These are phyloP conservation scores for Neodiprion virginianus DNA, from an alignment of 1,140 invertebrate genomes.

Conservation along the genomic window DNA sequence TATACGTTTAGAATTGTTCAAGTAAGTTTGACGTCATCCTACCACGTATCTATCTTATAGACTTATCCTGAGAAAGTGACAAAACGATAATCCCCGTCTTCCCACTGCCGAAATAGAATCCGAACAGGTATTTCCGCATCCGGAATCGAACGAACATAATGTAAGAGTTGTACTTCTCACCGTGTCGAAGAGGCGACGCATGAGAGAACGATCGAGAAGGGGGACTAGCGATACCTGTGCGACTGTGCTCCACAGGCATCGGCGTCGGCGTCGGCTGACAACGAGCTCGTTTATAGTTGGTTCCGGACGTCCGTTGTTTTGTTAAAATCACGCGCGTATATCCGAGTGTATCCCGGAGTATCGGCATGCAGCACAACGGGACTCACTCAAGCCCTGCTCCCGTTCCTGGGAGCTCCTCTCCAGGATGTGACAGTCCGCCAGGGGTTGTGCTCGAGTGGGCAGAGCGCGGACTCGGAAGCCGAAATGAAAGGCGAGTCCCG, in stretches of 20 bases:
- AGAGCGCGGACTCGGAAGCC: slow-evolving; percentile 33
- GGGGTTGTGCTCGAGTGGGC: slow-evolving; percentile 38
- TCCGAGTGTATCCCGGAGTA: not conserved
- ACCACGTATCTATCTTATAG: too few relatives aligned
- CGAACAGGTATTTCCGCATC: too few relatives aligned
- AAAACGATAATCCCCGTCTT: too few relatives aligned
- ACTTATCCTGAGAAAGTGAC: too few relatives aligned
- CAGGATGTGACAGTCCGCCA: slow-evolving; percentile 20
- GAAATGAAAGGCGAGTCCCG: not conserved
- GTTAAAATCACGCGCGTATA: slow-evolving; percentile 57
- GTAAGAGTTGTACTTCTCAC: too few relatives aligned
- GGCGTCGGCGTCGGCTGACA: too few relatives aligned
- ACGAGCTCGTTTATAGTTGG: too few relatives aligned
- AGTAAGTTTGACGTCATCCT: too few relatives aligned
- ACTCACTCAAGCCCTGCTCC: not conserved
- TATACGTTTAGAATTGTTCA: too few relatives aligned
- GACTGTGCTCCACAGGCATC: slow-evolving; percentile 44
- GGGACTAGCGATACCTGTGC: slow-evolving; percentile 56
- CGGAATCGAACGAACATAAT: too few relatives aligned
- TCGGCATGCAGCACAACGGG: not conserved
- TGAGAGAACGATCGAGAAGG: slow-evolving; percentile 20
- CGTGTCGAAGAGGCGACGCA: slow-evolving; percentile 5
- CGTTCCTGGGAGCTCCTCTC: not conserved
- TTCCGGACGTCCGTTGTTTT: slow-evolving; percentile 62
- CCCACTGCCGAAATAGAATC: too few relatives aligned